phyloP scores from a whole-genome alignment of 2,797 vertebrate species.

The Phoxinus dragarum region DNA sequence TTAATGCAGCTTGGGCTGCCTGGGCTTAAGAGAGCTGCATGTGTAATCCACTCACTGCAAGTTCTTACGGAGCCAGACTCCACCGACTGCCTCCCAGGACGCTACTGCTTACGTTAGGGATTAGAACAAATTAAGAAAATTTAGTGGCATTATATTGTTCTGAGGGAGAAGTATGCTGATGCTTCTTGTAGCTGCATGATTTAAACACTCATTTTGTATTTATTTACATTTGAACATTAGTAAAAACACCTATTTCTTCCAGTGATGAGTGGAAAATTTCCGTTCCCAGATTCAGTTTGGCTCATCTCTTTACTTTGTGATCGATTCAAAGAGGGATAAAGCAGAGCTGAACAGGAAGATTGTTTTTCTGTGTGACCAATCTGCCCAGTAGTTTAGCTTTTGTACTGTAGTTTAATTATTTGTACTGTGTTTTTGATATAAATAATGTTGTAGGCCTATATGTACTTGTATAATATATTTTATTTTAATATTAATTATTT shows the following conservation, averaged over 20 bases:
- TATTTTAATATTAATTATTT: neutral
- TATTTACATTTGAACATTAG: neutral
- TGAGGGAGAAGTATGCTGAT: neutral
- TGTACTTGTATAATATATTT: neutral
- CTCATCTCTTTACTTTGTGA: neutral
- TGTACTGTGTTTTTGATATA: neutral
- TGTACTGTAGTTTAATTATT: neutral
- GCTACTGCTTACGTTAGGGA: constrained; percentile 22
- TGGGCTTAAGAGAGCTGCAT: constrained; percentile 58
- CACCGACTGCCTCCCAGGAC: constrained; percentile 1
- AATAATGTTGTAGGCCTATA: neutral
- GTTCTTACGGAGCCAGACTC: constrained; percentile 70
- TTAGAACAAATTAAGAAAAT: constrained; percentile 41
- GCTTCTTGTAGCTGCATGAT: neutral
- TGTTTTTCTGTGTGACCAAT: neutral
- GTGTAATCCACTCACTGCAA: constrained; percentile 76
- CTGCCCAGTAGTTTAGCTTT: neutral
- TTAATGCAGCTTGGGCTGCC: constrained; percentile 32
- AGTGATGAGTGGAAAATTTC: neutral
- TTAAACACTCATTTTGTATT: neutral
- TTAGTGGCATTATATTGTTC: neutral
- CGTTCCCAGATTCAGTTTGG: neutral
- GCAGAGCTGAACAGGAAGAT: neutral
- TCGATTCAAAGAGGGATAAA: neutral
- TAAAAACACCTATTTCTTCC: neutral